Evolutionary conservation across 2,797 vertebrate genomes (phyloP).

Genomic region (Aphelocoma californica): DNA sequence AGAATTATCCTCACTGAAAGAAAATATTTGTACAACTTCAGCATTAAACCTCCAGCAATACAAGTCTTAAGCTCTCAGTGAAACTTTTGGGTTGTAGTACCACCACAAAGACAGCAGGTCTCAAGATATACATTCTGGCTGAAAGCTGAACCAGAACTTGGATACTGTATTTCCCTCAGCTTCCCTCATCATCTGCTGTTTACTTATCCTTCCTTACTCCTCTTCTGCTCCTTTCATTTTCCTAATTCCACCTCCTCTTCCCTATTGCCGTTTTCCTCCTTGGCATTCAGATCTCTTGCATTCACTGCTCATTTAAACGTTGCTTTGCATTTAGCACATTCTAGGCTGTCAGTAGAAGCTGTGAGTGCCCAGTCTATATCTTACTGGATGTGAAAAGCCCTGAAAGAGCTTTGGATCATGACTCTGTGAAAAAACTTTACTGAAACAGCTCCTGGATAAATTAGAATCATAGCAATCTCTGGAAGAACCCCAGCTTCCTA

Average conservation of each 20-base stretch:
- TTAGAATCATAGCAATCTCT: background rate
- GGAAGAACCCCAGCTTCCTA: background rate
- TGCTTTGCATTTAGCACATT: background rate
- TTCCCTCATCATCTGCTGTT: background rate
- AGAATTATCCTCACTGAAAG: background rate
- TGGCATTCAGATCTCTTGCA: background rate
- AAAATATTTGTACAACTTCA: background rate
- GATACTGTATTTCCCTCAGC: background rate
- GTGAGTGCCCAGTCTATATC: background rate
- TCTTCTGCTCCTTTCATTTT: background rate
- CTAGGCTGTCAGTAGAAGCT: background rate
- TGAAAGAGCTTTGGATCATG: background rate
- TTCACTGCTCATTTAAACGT: background rate
- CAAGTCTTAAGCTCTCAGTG: background rate
- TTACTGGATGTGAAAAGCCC: background rate
- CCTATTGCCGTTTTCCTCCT: background rate
- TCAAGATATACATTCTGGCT: background rate
- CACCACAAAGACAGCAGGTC: background rate
- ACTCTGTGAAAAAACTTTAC: background rate
- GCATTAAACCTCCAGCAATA: background rate
- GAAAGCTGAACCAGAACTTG: background rate
- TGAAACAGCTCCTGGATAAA: background rate
- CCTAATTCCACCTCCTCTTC: background rate
- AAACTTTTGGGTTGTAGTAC: background rate
- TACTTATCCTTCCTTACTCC: background rate